Evolutionary conservation across 1,140 invertebrate genomes (phyloP), one percentile per base, ranked within the genome.

Genomic region (Matsumurasca onukii): DNA sequence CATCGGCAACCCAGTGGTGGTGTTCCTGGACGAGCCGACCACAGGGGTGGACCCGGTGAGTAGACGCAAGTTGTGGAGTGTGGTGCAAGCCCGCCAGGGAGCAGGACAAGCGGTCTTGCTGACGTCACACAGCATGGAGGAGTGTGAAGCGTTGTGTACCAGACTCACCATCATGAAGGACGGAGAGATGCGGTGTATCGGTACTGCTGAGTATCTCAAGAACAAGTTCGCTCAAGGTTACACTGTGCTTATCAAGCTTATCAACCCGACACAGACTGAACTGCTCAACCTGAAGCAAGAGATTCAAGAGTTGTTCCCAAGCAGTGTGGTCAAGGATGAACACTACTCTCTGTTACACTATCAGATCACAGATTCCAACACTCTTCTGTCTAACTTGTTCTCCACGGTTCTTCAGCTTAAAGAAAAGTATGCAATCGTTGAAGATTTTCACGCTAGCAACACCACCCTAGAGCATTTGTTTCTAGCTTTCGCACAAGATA

Each of bases 151-250:
- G 17, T 81, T 96, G 1, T 96, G 94, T 75, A 90, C 90, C 27
- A 79, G 91, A 62, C 78, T 95, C 57, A 92, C 91, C 24, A 92
- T 96, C 51, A 95, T 97, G 93, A 92, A 95, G 0, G 89, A 88
- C 76, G 94, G 94, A 0, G 82, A 88, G 17, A 73, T 74, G 72
- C 70, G 80, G 68, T 82, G 79, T 65, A 70, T 82, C 0, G 82
- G 81, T 22, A 79, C 77, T 51, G 80, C 83, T 61, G 78, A 79
- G 25, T 75, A 81, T 24, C 69, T 85, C 0, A 85, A 84, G 68
- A 63, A 70, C 62, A 76, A 78, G 9, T 78, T 79, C 49, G 79
- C 80, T 17, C 75, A 77, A 68, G 83, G 83, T 25, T 83, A 80
- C 66, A 81, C 80, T 13, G 75, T 84, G 13, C 80, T 79, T 72